These are phyloP conservation scores for Spialia ferax DNA, from an alignment of 2,888 invertebrate species.

Conservation along the genomic window DNA sequence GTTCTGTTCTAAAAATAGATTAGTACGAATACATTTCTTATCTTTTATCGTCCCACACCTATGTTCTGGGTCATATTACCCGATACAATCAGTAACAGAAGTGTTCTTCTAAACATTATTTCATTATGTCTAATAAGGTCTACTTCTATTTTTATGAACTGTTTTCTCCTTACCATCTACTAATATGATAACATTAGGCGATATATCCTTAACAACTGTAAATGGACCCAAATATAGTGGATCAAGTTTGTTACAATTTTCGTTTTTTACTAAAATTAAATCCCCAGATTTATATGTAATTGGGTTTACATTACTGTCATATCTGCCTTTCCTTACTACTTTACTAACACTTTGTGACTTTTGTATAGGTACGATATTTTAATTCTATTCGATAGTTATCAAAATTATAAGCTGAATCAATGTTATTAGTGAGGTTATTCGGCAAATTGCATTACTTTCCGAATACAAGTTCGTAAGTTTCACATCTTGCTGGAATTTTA, in stretches of 20 bases:
- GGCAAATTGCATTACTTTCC: not conserved
- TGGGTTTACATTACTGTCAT: conserved; percentile 6
- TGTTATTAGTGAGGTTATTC: not conserved
- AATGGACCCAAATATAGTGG: conserved; percentile 37
- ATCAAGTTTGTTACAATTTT: conserved; percentile 35
- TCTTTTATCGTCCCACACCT: too few relatives aligned
- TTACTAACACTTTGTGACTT: not conserved
- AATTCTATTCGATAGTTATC: conserved; percentile 1
- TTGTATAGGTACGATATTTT: conserved; percentile 2
- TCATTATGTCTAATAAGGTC: too few relatives aligned
- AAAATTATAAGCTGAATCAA: not conserved
- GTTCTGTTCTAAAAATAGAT: too few relatives aligned
- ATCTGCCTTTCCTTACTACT: not conserved
- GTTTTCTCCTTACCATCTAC: conserved; percentile 29
- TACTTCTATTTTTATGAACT: too few relatives aligned
- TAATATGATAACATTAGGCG: conserved; percentile 34
- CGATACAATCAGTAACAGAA: too few relatives aligned
- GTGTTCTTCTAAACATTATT: too few relatives aligned
- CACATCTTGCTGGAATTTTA: too few relatives aligned
- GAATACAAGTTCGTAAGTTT: not conserved
- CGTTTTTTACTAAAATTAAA: conserved; percentile 32
- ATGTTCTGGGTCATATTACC: too few relatives aligned
- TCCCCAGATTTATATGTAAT: conserved; percentile 8
- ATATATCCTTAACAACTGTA: conserved; percentile 13
- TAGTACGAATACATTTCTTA: too few relatives aligned